Evolutionary conservation across 1,140 invertebrate species (phyloP).

Genomic region (Centruroides sculpturatus): DNA sequence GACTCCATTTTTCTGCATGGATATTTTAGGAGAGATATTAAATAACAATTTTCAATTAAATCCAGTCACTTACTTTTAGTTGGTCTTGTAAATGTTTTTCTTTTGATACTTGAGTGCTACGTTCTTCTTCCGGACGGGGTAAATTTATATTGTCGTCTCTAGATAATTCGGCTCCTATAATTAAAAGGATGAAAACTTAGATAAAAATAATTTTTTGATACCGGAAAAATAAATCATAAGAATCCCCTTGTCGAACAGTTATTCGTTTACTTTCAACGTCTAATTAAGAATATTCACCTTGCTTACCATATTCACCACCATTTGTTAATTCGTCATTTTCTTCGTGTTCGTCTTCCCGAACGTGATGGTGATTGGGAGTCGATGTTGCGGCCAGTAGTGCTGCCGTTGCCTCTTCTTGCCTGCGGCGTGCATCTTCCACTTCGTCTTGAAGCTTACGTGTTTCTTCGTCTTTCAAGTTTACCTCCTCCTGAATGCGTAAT

Average conservation of each 20-base stretch:
- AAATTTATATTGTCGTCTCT: constrained; percentile 42
- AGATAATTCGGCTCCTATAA: constrained; percentile 47
- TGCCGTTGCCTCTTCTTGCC: constrained; percentile 57
- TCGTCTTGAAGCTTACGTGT: constrained; percentile 69
- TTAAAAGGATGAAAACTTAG: background rate
- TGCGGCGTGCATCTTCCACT: constrained; percentile 62
- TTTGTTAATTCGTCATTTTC: constrained; percentile 46
- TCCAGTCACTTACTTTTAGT: constrained; percentile 50
- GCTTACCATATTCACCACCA: constrained; percentile 27
- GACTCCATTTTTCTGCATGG: no score
- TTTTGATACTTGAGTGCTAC: constrained; percentile 77
- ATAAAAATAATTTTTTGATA: no score
- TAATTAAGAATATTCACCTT: no score
- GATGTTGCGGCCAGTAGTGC: constrained; percentile 56
- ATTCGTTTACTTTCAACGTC: no score
- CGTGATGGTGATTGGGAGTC: constrained; percentile 63
- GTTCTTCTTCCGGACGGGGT: constrained; percentile 81
- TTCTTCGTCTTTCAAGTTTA: constrained; percentile 62
- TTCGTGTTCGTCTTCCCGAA: constrained; percentile 41
- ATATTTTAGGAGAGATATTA: no score
- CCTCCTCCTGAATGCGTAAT: constrained; percentile 64
- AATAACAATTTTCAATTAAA: no score
- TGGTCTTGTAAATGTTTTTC: constrained; percentile 88
- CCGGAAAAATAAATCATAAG: background rate
- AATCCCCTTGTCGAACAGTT: no score